Conservation (phyloP, 2,797 vertebrate species). For the Orestias chungarensis region DNA sequence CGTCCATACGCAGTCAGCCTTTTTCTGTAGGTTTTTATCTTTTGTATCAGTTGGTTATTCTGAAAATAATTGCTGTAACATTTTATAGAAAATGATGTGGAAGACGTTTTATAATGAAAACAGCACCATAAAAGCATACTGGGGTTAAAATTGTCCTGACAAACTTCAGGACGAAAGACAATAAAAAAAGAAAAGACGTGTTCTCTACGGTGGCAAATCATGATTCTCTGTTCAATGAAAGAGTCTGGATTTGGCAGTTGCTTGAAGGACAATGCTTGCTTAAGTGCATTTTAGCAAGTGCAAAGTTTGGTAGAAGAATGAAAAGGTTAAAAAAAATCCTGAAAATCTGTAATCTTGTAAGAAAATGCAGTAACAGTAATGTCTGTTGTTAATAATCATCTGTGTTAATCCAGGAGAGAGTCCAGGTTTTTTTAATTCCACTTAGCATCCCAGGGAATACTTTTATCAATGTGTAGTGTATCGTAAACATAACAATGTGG, state of each 20-base stretch:
- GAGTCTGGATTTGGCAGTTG: no score
- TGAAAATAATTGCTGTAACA: background rate
- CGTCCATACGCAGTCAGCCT: constrained; percentile 90
- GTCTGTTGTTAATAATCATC: no score
- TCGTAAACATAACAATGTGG: background rate
- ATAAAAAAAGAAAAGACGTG: no score
- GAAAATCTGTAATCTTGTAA: no score
- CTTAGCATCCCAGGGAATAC: background rate
- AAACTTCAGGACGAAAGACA: no score
- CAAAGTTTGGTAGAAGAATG: no score
- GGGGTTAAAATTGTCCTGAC: background rate
- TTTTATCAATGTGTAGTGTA: background rate
- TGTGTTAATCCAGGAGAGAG: background rate
- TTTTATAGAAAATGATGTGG: background rate
- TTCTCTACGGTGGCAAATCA: no score
- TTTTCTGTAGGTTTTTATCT: constrained; percentile 81
- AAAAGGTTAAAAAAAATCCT: no score
- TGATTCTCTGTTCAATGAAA: no score
- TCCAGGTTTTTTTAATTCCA: background rate
- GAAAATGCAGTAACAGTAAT: no score
- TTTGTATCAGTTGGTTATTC: background rate
- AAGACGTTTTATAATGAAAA: background rate
- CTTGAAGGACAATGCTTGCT: no score
- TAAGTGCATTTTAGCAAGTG: no score
- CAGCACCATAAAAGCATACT: background rate